Base-by-base conservation (phyloP, 2,797 vertebrate species). In the Acipenser ruthenus region DNA sequence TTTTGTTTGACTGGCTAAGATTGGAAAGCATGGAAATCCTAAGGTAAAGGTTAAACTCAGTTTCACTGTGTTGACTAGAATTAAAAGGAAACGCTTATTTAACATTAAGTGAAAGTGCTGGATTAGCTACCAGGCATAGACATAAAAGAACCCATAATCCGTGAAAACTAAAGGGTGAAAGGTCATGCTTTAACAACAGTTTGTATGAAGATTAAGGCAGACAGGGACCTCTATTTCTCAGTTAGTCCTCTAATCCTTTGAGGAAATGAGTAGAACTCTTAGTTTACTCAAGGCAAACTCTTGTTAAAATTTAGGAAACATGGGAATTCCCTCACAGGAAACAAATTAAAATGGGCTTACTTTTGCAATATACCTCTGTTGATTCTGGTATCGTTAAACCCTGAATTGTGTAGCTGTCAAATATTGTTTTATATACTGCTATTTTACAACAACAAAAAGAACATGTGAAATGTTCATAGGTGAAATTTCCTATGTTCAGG, bases 101-200 rank as follows among this genome's bases (percentile, higher is more conserved):
- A 91, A 91, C 88, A 87, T 82, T 79, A 83, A 91, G 88, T 86
- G 88, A 92, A 91, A 93, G 90, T 88, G 89, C 82, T 87, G 91
- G 91, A 93, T 95, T 90, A 92, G 86, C 86, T 84, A 75, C 83
- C 81, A 86, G 81, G 84, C 78, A 75, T 75, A 77, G 86, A 91
- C 86, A 93, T 88, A 89, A 93, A 93, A 89, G 91, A 86, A 72
- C 75, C 82, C 86, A 91, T 95, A 94, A 95, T 95, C 92, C 89
- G 85, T 92, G 82, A 91, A 93, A 95, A 93, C 90, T 94, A 82
- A 84, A 76, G 88, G 92, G 83, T 93, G 89, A 94, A 89, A 91
- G 94, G 92, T 95, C 91, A 91, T 73, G 77, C 86, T 90, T 86
- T 91, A 87, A 90, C 89, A 88, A 87, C 88, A 90, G 86, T 91